Conservation (phyloP, 2,113 vertebrate species). For the Microcebus griseorufus region DNA sequence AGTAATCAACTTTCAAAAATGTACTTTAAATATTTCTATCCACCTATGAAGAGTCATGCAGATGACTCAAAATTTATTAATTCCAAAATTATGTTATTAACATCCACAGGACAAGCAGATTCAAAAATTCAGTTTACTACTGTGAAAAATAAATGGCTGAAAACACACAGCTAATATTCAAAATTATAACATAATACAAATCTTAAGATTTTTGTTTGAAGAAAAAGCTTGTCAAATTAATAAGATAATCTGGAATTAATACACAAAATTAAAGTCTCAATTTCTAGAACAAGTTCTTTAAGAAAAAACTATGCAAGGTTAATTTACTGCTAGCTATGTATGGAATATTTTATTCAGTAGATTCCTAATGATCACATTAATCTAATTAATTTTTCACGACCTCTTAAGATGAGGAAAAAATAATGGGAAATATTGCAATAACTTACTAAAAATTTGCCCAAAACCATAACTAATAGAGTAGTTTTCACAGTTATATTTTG, state of each 20-base stretch:
- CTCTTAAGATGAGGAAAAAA: slow-evolving; percentile 13
- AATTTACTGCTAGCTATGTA: not conserved
- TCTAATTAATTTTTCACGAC: slow-evolving; percentile 44
- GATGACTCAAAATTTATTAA: not conserved
- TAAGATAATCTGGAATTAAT: slow-evolving; percentile 33
- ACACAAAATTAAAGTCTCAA: slow-evolving; percentile 41
- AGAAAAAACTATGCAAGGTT: not conserved
- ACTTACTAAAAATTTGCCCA: not conserved
- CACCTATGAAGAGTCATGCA: not conserved
- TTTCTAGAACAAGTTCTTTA: slow-evolving; percentile 6
- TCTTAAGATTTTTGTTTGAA: slow-evolving; percentile 26
- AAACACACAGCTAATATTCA: slow-evolving; percentile 36
- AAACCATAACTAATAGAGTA: slow-evolving; percentile 35
- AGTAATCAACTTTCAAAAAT: not conserved
- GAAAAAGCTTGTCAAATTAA: slow-evolving; percentile 39
- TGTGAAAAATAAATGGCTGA: not conserved
- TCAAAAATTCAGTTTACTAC: slow-evolving; percentile 35
- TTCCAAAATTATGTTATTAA: slow-evolving; percentile 28
- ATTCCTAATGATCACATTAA: slow-evolving; percentile 45
- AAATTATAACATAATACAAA: slow-evolving; percentile 5
- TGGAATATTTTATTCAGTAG: slow-evolving; percentile 21
- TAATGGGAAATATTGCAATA: not conserved
- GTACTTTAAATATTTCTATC: slow-evolving; percentile 29
- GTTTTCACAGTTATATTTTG: not conserved
- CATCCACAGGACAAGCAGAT: not conserved